These are phyloP conservation scores for Rhopalosiphum padi DNA, from an alignment of 1,140 invertebrate species.

Conservation along the genomic window DNA sequence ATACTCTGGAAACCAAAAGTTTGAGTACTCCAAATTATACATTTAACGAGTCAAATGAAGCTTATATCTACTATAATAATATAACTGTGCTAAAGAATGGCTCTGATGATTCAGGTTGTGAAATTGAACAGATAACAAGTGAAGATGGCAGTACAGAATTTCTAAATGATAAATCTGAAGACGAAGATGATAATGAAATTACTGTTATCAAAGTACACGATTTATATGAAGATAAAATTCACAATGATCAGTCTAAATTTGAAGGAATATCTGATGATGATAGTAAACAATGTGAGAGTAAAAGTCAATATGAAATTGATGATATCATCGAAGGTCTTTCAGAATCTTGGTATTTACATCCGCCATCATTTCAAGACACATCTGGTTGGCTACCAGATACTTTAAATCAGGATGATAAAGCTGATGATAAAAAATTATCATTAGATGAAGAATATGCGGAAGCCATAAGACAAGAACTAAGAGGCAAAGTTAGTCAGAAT, in stretches of 20 bases:
- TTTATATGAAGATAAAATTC: background rate
- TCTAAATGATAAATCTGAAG: constrained; percentile 54
- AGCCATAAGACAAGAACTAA: constrained; percentile 74
- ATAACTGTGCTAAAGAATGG: constrained; percentile 44
- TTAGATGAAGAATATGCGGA: constrained; percentile 58
- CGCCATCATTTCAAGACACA: constrained; percentile 29
- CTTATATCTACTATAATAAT: constrained; percentile 41
- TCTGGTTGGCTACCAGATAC: constrained; percentile 49
- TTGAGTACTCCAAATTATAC: constrained; percentile 20
- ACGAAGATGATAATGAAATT: constrained; percentile 54
- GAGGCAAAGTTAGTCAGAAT: constrained; percentile 61
- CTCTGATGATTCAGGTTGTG: constrained; percentile 63
- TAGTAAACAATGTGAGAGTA: constrained; percentile 14
- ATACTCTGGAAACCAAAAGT: constrained; percentile 34
- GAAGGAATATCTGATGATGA: background rate
- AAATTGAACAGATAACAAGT: constrained; percentile 58
- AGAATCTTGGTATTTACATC: constrained; percentile 56
- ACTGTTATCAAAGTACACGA: constrained; percentile 43
- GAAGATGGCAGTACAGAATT: constrained; percentile 57
- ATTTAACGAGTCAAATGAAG: constrained; percentile 35
- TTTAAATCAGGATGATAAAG: constrained; percentile 47
- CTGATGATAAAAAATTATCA: constrained; percentile 34
- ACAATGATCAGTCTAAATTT: background rate
- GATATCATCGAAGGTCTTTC: constrained; percentile 58
- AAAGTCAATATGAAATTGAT: constrained; percentile 57